A percentile compares a stretch with the other conserved stretches of the same genome.
Evolutionary conservation across 1,140 invertebrate genomes (phyloP).

Genomic region (Helicoverpa armigera): DNA sequence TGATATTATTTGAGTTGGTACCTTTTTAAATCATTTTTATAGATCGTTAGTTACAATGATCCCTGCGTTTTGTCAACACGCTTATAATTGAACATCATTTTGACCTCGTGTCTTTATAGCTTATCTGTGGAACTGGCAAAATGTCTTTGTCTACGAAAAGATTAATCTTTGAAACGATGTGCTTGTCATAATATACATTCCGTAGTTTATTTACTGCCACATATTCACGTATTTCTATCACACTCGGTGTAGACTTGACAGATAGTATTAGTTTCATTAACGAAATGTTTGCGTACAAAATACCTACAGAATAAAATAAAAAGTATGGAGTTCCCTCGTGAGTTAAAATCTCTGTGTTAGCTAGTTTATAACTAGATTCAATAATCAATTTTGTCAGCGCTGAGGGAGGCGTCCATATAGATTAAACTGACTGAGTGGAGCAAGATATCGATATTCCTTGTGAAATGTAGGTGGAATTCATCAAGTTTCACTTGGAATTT

Average conservation of each 20-base stretch:
- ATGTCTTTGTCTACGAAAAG: conserved; percentile 19
- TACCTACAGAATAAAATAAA: conserved; percentile 22
- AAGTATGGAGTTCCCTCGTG: conserved; percentile 54
- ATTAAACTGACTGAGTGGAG: conserved; percentile 30
- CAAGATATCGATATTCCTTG: neutral
- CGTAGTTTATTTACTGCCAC: conserved; percentile 7
- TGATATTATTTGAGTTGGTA: conserved; percentile 23
- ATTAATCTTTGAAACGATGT: conserved; percentile 12
- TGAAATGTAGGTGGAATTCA: conserved; percentile 11
- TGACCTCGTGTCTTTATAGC: neutral
- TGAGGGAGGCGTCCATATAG: conserved; percentile 30
- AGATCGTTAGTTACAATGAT: conserved; percentile 37
- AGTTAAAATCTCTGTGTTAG: conserved; percentile 67
- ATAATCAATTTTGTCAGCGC: conserved; percentile 82
- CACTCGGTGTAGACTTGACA: neutral
- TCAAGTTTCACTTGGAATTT: conserved; percentile 10
- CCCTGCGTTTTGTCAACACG: conserved; percentile 31
- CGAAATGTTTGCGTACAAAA: conserved; percentile 6
- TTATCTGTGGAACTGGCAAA: neutral
- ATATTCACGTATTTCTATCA: conserved; percentile 15
- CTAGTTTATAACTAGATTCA: conserved; percentile 84
- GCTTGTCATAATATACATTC: conserved; percentile 28
- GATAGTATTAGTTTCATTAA: neutral
- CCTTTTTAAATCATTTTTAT: conserved; percentile 46
- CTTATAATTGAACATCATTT: conserved; percentile 5